These are phyloP conservation scores for Metalampra italica DNA, from an alignment of 2,888 invertebrate genomes.

Conservation along the genomic window DNA sequence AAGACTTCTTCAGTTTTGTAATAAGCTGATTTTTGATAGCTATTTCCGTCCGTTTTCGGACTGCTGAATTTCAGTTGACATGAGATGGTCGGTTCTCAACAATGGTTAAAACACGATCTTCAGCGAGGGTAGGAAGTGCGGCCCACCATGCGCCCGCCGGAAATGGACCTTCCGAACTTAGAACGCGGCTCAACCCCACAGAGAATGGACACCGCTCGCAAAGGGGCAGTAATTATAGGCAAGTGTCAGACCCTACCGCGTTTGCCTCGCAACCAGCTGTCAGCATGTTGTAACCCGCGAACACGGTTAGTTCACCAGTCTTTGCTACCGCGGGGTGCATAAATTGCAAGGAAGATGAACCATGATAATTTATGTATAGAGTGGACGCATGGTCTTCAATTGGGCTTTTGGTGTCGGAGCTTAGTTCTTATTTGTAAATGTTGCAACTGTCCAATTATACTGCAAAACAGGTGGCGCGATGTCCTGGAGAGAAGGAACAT, in stretches of 20 bases:
- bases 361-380: not conserved
- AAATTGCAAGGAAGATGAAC: not conserved
- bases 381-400: constrained; percentile 28
- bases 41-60: constrained; percentile 66
- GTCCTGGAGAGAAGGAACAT: not conserved
- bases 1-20: constrained; percentile 46
- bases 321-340: not conserved
- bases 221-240: constrained; percentile 64
- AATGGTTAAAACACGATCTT: constrained; percentile 79
- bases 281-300: constrained; percentile 3
- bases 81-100: constrained; percentile 74
- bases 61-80: constrained; percentile 76
- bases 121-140: constrained; percentile 72
- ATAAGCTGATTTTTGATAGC: constrained; percentile 53
- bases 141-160: constrained; percentile 58
- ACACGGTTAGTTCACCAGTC: constrained; percentile 11
- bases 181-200: constrained; percentile 61
- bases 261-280: constrained; percentile 88
- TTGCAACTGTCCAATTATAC: not conserved
- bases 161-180: constrained; percentile 70
- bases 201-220: constrained; percentile 67
- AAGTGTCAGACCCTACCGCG: constrained; percentile 59
- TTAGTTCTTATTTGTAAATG: constrained; percentile 4
- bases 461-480: not conserved
- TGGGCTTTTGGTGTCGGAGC: constrained; percentile 42